These are phyloP conservation scores for Nymphalis io DNA, from an alignment of 1,140 invertebrate species.

Conservation along the genomic window DNA sequence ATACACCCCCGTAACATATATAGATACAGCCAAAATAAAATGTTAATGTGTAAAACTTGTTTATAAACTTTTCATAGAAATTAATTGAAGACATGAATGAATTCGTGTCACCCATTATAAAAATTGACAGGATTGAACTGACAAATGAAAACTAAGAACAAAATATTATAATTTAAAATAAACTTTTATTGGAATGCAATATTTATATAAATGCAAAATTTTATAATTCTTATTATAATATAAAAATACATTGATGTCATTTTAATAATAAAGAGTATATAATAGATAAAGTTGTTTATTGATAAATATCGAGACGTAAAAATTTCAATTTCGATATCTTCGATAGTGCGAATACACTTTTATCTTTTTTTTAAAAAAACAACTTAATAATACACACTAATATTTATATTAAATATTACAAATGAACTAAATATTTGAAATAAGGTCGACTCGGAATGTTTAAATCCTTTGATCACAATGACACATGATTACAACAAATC, in stretches of 20 bases:
- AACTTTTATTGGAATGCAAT: constrained; percentile 7
- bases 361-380: not conserved
- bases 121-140: not conserved
- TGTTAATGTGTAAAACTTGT: no score
- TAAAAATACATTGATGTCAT: not conserved
- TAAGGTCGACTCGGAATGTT: not conserved
- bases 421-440: constrained; percentile 31
- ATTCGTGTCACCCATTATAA: no score
- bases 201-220: not conserved
- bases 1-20: no score
- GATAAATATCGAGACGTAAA: not conserved
- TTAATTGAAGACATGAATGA: no score
- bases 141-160: not conserved
- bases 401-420: constrained; percentile 38
- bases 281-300: not conserved
- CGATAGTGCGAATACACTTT: not conserved
- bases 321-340: constrained; percentile 3
- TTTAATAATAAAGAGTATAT: not conserved
- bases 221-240: not conserved
- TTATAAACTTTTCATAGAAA: no score
- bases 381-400: constrained; percentile 5
- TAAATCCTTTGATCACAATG: constrained; percentile 10
- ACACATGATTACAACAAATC: constrained; percentile 17
- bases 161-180: not conserved
- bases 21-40: no score